phyloP scores from a whole-genome alignment of 2,888 invertebrate genomes.

The Dicroscelio sp. region DNA sequence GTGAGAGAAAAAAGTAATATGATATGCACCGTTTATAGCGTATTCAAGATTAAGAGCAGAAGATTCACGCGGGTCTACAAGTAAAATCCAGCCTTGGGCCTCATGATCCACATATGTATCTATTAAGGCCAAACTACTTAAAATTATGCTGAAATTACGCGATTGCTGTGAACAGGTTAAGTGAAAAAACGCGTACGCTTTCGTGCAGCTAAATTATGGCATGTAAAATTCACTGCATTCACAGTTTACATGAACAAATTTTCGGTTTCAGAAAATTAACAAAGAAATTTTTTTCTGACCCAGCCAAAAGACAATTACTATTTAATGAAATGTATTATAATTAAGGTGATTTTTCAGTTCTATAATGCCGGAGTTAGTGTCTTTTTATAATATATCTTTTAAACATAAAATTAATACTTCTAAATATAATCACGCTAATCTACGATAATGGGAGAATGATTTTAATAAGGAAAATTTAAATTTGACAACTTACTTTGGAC shows the following conservation, averaged over 20 bases:
- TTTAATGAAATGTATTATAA: slow-evolving; percentile 34
- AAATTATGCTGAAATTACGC: slow-evolving; percentile 61
- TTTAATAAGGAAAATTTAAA: too few relatives aligned
- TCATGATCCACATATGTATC: slow-evolving; percentile 58
- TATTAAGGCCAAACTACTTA: slow-evolving; percentile 52
- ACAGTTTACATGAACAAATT: slow-evolving; percentile 59
- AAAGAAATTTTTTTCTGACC: slow-evolving; percentile 8
- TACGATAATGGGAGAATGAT: too few relatives aligned
- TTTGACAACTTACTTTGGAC: too few relatives aligned
- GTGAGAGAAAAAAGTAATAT: slow-evolving; percentile 13
- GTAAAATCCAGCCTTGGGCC: slow-evolving; percentile 62
- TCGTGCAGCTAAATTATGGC: slow-evolving; percentile 60
- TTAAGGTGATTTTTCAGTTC: too few relatives aligned
- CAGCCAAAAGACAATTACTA: neutral
- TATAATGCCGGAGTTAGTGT: too few relatives aligned
- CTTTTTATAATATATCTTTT: too few relatives aligned
- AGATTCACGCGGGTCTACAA: slow-evolving; percentile 51
- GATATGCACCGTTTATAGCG: slow-evolving; percentile 62
- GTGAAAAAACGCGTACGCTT: slow-evolving; percentile 57
- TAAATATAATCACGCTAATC: too few relatives aligned
- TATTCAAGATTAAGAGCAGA: slow-evolving; percentile 16
- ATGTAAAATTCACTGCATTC: slow-evolving; percentile 27
- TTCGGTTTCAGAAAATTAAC: too few relatives aligned
- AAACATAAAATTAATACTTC: too few relatives aligned
- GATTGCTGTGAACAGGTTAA: slow-evolving; percentile 48